Evolutionary conservation across 2,797 vertebrate species (phyloP), one percentile per base, ranked within the genome.

Genomic region (Dermochelys coriacea): DNA sequence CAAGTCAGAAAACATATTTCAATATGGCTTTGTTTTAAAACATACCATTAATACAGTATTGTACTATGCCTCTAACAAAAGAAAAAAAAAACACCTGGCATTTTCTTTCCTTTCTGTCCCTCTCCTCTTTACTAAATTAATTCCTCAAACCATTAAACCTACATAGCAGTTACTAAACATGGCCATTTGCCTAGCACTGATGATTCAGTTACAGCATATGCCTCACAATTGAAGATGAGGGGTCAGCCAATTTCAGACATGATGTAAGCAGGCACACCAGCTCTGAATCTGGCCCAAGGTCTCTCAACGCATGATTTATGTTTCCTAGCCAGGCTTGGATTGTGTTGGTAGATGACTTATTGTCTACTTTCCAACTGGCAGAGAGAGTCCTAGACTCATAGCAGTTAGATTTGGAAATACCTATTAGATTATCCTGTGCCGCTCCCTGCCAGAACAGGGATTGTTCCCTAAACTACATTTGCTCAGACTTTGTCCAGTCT

Each of bases 401-500:
- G 3, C 83, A 93, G 61, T 54, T 25, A 55, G 27, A 85, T 11
- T 81, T 61, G 12, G 31, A 57, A 82, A 71, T 45, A 50, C 25
- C 34, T 5, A 50, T 93, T 86, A 78, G 37, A 92, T 89, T 93
- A 92, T 80, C 71, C 45, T 95, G 45, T 88, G 4, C 23, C 47
- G 94, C 25, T 92, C 0, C 0, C 4, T 92, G 15, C 47, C 21
- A 85, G 80, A 31, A 51, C 80, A 79, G 19, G 5, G 16, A 85
- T 50, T 87, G 11, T 68, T 91, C 61, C 59, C 82, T 83, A 88
- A 93, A 52, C 2, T 19, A 4, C 2, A 19, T 4, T 81, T 84
- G 93, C 86, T 82, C 41, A 83, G 68, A 19, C 7, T 91, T 96
- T 57, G n/a, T 55, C 52, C 12, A 71, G 55, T 82, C 41, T 90